Conservation (phyloP, 2,888 invertebrate species). For the Ornithoptera alexandrae region DNA sequence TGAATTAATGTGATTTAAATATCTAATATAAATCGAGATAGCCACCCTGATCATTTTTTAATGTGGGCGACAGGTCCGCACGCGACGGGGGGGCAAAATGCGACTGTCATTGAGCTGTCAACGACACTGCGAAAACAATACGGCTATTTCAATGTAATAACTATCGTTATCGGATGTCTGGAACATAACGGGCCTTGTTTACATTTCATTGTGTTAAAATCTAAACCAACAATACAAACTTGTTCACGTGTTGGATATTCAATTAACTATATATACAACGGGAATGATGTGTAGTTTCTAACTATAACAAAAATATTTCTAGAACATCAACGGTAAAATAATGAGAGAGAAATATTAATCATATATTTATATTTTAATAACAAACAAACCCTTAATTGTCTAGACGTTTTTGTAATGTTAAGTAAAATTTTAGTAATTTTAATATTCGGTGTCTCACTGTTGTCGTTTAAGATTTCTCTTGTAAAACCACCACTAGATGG, state of each 20-base stretch:
- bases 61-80: constrained; percentile 68
- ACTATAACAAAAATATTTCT: neutral
- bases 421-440: neutral
- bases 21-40: constrained; percentile 21
- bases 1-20: neutral
- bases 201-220: constrained; percentile 44
- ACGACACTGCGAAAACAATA: constrained; percentile 62
- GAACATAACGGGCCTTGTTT: constrained; percentile 56
- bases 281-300: neutral
- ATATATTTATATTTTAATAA: too few species aligned
- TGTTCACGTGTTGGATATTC: constrained; percentile 16
- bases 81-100: constrained; percentile 54
- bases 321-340: too few species aligned
- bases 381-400: too few species aligned
- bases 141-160: constrained; percentile 67
- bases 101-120: constrained; percentile 61
- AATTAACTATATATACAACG: constrained; percentile 2
- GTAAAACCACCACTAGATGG: constrained; percentile 70
- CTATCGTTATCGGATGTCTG: constrained; percentile 67
- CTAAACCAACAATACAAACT: constrained; percentile 23
- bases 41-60: constrained; percentile 33
- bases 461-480: constrained; percentile 35
- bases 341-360: too few species aligned
- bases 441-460: neutral
- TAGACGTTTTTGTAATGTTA: too few species aligned